Percentiles rank a stretch among this genome's conserved stretches.
Conservation (phyloP, 2,888 invertebrate species). For the Apotomis turbidana region DNA sequence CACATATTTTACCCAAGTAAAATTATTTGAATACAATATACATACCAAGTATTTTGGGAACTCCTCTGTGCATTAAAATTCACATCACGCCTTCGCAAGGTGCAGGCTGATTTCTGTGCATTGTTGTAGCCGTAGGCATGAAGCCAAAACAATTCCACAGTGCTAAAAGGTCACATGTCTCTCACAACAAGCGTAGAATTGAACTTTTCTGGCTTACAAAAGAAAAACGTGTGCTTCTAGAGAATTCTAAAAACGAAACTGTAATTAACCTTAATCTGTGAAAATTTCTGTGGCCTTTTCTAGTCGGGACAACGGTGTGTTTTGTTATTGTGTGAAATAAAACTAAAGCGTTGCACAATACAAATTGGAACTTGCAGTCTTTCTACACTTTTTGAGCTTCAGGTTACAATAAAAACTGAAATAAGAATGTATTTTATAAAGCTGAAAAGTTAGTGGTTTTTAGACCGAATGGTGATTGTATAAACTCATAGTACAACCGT, state of each 20-base stretch:
- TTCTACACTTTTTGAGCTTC: neutral
- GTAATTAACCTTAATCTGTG: constrained; percentile 51
- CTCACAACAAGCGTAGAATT: neutral
- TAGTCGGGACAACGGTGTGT: constrained; percentile 44
- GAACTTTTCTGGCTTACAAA: neutral
- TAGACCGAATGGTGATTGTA: neutral
- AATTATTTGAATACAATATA: constrained; percentile 1
- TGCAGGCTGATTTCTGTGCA: constrained; percentile 54
- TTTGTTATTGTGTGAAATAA: constrained; percentile 36
- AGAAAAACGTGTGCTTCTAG: constrained; percentile 15
- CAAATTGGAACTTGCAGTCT: constrained; percentile 18
- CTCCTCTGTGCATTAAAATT: constrained; percentile 50
- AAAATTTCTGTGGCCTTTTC: constrained; percentile 49
- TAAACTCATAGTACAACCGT: neutral
- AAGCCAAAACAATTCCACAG: constrained; percentile 32
- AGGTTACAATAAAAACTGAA: neutral
- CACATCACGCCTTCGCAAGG: constrained; percentile 45
- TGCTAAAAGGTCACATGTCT: constrained; percentile 6
- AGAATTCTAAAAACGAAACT: constrained; percentile 38
- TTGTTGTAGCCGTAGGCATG: constrained; percentile 50
- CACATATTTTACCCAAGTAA: neutral
- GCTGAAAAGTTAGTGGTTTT: neutral
- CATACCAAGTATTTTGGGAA: constrained; percentile 7
- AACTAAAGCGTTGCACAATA: constrained; percentile 15
- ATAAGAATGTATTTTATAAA: neutral